Percentiles rank a stretch among this genome's conserved stretches.
phyloP scores from a whole-genome alignment of 2,888 invertebrate species.

The Dynastes hyllus region DNA sequence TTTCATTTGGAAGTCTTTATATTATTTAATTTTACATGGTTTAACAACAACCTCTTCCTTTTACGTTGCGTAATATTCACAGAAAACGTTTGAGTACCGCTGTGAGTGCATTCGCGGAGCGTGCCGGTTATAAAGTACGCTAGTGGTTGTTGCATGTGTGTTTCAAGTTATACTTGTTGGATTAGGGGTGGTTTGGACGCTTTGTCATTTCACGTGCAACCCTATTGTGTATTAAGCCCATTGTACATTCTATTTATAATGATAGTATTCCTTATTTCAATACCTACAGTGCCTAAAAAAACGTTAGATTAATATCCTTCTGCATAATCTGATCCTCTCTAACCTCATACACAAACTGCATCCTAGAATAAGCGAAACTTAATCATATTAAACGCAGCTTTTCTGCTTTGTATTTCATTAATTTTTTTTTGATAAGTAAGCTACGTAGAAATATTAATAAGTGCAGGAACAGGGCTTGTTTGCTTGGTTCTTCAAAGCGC shows the following conservation, averaged over 20 bases:
- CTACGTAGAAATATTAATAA: no score
- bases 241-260: slow-evolving; percentile 67
- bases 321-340: slow-evolving; percentile 1
- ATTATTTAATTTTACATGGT: no score
- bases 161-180: slow-evolving; percentile 71
- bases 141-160: slow-evolving; percentile 65
- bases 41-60: no score
- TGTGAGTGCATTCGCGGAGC: slow-evolving; percentile 60
- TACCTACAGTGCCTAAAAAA: slow-evolving; percentile 52
- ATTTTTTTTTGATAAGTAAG: no score
- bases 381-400: slow-evolving; percentile 14
- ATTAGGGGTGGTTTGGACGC: slow-evolving; percentile 70
- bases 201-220: slow-evolving; percentile 70
- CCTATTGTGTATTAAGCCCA: slow-evolving; percentile 66
- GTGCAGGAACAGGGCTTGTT: no score
- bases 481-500: no score
- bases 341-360: background rate
- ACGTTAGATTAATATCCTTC: slow-evolving; percentile 46
- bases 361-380: slow-evolving; percentile 9
- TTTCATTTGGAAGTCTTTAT: no score
- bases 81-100: slow-evolving; percentile 37
- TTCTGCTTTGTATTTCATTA: no score
- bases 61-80: background rate
- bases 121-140: slow-evolving; percentile 66
- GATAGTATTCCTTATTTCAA: slow-evolving; percentile 67